Evolutionary conservation across 2,113 vertebrate species (phyloP).

Genomic region (Equus przewalskii): DNA sequence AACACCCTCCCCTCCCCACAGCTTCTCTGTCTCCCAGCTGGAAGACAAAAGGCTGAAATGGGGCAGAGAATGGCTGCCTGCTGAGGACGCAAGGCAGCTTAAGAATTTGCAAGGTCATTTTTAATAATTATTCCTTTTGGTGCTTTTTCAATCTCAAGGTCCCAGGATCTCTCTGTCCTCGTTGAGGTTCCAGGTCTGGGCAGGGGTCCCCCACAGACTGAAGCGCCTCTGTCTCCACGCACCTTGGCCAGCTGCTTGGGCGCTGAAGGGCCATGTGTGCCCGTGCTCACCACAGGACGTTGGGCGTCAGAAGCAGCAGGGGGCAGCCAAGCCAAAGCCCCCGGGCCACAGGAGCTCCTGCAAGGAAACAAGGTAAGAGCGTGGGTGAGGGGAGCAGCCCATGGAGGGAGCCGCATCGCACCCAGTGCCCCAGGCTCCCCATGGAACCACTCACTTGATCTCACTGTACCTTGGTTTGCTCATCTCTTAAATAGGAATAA

Average conservation of each 20-base stretch:
- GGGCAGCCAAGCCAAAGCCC: slow-evolving; percentile 50
- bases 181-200: not conserved
- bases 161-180: not conserved
- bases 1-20: not conserved
- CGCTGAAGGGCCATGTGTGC: fast-evolving
- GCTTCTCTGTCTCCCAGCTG: not conserved
- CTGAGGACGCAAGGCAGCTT: not conserved
- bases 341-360: not conserved
- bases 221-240: not conserved
- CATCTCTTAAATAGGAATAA: not conserved
- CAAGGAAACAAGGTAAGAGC: slow-evolving; percentile 38
- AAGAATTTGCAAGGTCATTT: not conserved
- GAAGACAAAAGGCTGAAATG: not conserved
- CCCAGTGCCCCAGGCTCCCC: not conserved
- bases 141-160: not conserved
- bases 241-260: not conserved
- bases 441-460: not conserved
- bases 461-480: not conserved
- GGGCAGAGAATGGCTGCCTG: not conserved
- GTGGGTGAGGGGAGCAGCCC: fast-evolving
- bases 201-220: not conserved
- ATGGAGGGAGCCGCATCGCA: fast-evolving
- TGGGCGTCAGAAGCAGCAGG: slow-evolving; percentile 36
- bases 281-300: not conserved
- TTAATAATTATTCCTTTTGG: not conserved